Base-by-base conservation (phyloP, 2,797 vertebrate genomes). In the Chelon labrosus region DNA sequence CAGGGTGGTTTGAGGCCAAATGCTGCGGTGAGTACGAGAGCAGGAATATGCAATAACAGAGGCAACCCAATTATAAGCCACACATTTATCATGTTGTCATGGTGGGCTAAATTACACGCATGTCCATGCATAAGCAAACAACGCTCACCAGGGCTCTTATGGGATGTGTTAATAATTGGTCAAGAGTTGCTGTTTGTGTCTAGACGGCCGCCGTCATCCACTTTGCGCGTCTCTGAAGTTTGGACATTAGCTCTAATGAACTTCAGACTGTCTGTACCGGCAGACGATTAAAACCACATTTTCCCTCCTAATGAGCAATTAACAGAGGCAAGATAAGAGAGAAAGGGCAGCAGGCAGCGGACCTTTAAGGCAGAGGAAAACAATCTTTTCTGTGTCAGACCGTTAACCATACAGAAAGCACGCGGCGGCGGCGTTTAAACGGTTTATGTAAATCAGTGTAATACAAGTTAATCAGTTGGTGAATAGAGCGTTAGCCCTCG, bases 261-360 rank as follows among this genome's bases (percentile, higher is more conserved):
- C 70, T 85, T 90, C 71, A 86, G 59, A 80, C 68, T 73, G 77
- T 80, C 77, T 85, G 66, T 55, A 82, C 74, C n/a, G 3, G 56
- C 72, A 65, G 47, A 84, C 46, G 49, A 91, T 92, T 91, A 90
- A 86, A 90, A 80, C 75, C 76, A 82, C 74, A 85, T 89, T 86
- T 83, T 88, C 62, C 62, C 61, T 84, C 70, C 81, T 91, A 89
- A 91, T 89, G 77, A 88, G 81, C 85, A 84, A 91, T 91, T 90
- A 91, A 85, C 70, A 80, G 63, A 75, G 62, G 56, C 12, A 42
- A 81, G 79, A 85, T 76, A 85, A 82, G 58, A 57, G 27, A 69
- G 65, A 70, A 65, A 77, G 69, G 70, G 72, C 71, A 81, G 61
- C 66, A 65, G 50, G 66, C 65, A 25, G 41, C 7, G 22, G 73